These are phyloP conservation scores for Callospermophilus lateralis DNA, from an alignment of 2,113 vertebrate genomes.

Conservation along the genomic window DNA sequence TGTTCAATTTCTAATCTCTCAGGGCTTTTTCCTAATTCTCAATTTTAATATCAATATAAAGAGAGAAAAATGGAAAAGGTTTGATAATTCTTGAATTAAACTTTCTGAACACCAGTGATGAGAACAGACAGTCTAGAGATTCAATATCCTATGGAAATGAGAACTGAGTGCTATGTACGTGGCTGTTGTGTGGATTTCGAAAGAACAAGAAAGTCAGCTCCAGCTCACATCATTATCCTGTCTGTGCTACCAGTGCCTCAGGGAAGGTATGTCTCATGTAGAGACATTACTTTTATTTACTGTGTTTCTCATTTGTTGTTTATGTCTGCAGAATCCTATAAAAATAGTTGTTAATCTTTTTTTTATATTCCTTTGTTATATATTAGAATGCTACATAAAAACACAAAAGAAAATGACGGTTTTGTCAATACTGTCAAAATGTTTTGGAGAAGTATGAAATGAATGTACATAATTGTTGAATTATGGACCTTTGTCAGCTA, in stretches of 20 bases:
- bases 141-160: background rate
- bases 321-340: background rate
- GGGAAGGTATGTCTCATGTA: background rate
- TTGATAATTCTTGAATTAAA: background rate
- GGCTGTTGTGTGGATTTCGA: background rate
- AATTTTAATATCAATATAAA: background rate
- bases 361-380: background rate
- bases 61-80: background rate
- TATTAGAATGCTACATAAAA: background rate
- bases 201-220: background rate
- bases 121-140: background rate
- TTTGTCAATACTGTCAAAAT: background rate
- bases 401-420: background rate
- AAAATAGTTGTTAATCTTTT: background rate
- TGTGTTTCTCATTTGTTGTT: background rate
- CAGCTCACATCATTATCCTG: background rate
- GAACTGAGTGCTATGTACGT: background rate
- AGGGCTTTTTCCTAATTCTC: background rate
- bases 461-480: background rate
- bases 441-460: background rate
- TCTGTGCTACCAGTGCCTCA: background rate
- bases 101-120: background rate
- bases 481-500: background rate
- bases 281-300: background rate
- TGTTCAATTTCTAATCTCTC: background rate